These are phyloP conservation scores for Gymnosoma rotundatum DNA, from an alignment of 2,888 invertebrate genomes.

Conservation along the genomic window DNA sequence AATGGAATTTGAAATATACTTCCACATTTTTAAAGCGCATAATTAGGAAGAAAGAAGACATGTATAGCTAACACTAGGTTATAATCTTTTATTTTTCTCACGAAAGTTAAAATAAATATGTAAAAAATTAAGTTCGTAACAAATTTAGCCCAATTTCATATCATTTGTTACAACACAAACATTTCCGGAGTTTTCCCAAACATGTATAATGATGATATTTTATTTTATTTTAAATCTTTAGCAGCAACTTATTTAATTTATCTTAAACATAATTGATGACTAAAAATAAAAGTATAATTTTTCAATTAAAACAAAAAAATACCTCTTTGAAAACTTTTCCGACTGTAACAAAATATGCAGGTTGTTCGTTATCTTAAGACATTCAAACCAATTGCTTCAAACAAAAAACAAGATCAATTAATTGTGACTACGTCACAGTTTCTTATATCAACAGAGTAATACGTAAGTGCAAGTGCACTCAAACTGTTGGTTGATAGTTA, in stretches of 20 bases:
- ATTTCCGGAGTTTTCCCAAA: background rate
- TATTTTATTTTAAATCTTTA: background rate
- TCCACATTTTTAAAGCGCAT: too few species aligned
- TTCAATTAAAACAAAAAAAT: constrained; percentile 59
- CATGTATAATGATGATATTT: background rate
- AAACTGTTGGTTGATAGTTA: constrained; percentile 41
- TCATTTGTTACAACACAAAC: background rate
- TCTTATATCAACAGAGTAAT: constrained; percentile 31
- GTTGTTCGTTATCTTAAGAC: background rate
- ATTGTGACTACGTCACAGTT: constrained; percentile 33
- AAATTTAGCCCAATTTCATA: too few species aligned
- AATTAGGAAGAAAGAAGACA: too few species aligned
- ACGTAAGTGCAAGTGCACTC: constrained; percentile 28
- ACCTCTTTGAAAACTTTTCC: constrained; percentile 15
- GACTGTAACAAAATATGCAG: background rate
- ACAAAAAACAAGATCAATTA: constrained; percentile 55
- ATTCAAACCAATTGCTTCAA: background rate
- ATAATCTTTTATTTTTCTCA: too few species aligned
- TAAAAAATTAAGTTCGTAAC: too few species aligned
- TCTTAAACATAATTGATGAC: constrained; percentile 55
- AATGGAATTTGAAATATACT: too few species aligned
- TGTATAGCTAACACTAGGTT: too few species aligned
- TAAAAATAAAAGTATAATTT: constrained; percentile 34
- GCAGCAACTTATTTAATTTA: constrained; percentile 16
- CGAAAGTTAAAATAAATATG: too few species aligned